Evolutionary conservation across 2,888 invertebrate genomes (phyloP).

Genomic region (Cylloceria caligata): DNA sequence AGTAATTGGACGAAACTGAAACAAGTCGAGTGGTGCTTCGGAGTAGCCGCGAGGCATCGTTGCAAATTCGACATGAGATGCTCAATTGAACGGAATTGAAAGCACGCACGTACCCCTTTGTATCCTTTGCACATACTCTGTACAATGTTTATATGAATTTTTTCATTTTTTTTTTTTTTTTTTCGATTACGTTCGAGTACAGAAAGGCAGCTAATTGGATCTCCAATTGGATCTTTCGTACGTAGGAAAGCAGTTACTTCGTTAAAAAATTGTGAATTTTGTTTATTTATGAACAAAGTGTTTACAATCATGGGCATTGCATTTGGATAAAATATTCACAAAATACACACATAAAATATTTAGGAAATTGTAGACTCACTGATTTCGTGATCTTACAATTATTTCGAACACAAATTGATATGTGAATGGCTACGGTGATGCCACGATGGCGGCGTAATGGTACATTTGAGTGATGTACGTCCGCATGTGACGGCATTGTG

Average conservation of each 20-base stretch:
- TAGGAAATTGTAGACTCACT: too few relatives aligned
- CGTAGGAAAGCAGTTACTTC: not conserved
- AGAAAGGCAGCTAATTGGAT: constrained; percentile 30
- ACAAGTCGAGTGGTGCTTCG: constrained; percentile 75
- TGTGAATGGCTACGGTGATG: too few relatives aligned
- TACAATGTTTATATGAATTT: not conserved
- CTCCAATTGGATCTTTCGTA: constrained; percentile 32
- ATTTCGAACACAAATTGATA: too few relatives aligned
- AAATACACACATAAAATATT: too few relatives aligned
- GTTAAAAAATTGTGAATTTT: not conserved
- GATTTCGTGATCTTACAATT: too few relatives aligned
- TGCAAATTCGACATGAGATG: constrained; percentile 50
- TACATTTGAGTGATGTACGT: too few relatives aligned
- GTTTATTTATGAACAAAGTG: too few relatives aligned
- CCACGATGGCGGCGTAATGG: too few relatives aligned
- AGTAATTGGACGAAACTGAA: constrained; percentile 80
- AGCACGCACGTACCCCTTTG: constrained; percentile 44
- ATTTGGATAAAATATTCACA: too few relatives aligned
- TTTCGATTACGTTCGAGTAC: constrained; percentile 4
- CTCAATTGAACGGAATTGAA: constrained; percentile 62
- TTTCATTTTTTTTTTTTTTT: not conserved
- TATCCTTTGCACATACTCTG: not conserved
- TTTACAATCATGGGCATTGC: too few relatives aligned
- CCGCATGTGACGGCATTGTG: too few relatives aligned
- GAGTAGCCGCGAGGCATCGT: constrained; percentile 32